phyloP scores from a whole-genome alignment of 2,888 invertebrate species.

The Lasioglossum zephyrum region DNA sequence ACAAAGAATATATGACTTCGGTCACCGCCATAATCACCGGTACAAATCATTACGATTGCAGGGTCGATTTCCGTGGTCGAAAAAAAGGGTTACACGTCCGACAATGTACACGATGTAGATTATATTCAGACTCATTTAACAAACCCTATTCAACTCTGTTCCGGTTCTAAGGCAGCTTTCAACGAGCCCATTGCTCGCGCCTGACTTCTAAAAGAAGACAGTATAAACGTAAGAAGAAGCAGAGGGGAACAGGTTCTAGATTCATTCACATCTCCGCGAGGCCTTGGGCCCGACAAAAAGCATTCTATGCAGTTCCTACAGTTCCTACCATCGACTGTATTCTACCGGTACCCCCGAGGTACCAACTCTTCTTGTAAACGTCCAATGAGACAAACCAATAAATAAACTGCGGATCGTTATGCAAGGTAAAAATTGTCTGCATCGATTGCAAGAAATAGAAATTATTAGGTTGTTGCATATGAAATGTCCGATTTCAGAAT shows the following conservation, averaged over 20 bases:
- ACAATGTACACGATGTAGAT: conserved; percentile 34
- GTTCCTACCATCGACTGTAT: conserved; percentile 70
- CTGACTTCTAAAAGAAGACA: conserved; percentile 66
- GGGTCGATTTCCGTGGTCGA: not conserved
- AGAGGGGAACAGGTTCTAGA: conserved; percentile 81
- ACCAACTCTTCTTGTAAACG: conserved; percentile 55
- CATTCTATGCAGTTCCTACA: conserved; percentile 74
- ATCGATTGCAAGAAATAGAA: too few species aligned
- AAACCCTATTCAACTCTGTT: conserved; percentile 54
- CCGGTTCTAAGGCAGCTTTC: conserved; percentile 57
- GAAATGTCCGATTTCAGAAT: too few species aligned
- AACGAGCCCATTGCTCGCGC: conserved; percentile 61
- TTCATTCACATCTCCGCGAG: conserved; percentile 81
- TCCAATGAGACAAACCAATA: conserved; percentile 58
- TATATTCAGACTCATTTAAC: conserved; percentile 48
- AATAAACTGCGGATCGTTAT: not conserved
- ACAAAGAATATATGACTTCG: not conserved
- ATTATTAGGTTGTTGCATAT: too few species aligned
- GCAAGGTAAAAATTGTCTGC: too few species aligned
- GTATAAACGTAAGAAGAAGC: conserved; percentile 71
- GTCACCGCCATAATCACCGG: not conserved
- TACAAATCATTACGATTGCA: not conserved
- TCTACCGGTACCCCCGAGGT: conserved; percentile 39
- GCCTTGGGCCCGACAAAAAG: conserved; percentile 79
- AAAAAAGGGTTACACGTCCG: conserved; percentile 10